Percentiles rank a stretch among this genome's conserved stretches.
Conservation (phyloP, 1,140 invertebrate species). For the Halesus radiatus region DNA sequence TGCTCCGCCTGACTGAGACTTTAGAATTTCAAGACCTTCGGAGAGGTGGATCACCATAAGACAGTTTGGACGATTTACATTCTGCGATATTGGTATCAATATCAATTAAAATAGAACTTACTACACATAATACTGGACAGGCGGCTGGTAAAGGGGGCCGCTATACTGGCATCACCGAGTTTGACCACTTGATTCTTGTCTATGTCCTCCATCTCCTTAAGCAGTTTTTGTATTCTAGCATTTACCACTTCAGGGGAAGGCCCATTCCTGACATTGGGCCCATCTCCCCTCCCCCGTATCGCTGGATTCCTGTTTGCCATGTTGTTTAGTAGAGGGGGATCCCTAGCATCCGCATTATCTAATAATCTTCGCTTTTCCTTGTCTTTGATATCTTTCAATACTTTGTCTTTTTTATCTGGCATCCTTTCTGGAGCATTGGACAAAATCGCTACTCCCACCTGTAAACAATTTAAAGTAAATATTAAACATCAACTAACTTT, state of each 20-base stretch:
- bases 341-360: constrained; percentile 40
- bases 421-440: constrained; percentile 85
- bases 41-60: too few species aligned
- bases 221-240: constrained; percentile 77
- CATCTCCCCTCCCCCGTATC: constrained; percentile 35
- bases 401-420: constrained; percentile 60
- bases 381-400: constrained; percentile 61
- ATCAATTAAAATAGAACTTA: constrained; percentile 61
- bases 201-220: constrained; percentile 94
- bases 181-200: constrained; percentile 89
- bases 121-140: constrained; percentile 96
- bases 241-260: constrained; percentile 25
- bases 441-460: constrained; percentile 88
- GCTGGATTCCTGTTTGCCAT: constrained; percentile 32
- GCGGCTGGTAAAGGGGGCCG: constrained; percentile 98
- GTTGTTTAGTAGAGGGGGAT: constrained; percentile 3
- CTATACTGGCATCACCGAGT: constrained; percentile 98
- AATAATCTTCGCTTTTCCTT: constrained; percentile 57
- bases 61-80: too few species aligned
- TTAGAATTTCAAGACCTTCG: too few species aligned
- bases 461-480: constrained; percentile 32
- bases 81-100: neutral
- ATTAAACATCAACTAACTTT: constrained; percentile 5
- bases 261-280: constrained; percentile 12
- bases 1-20: too few species aligned